Evolutionary conservation across 2,888 invertebrate genomes (phyloP), one percentile per base, ranked within the genome.

Genomic region (Chaitophorus viminalis): DNA sequence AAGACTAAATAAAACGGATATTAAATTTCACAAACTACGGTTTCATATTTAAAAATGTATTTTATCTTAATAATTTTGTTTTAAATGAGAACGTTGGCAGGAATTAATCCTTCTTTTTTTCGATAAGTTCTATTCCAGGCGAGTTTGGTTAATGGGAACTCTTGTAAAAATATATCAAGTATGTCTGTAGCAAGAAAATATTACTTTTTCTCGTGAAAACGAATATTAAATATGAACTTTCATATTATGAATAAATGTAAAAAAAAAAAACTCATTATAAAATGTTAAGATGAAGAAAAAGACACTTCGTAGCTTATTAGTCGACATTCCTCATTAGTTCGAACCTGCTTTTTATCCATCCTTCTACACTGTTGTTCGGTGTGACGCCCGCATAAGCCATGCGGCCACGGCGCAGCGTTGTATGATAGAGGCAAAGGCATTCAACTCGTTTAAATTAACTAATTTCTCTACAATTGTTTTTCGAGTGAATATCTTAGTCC

Each of bases 391-490:
- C 36, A 65, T 65, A 36, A 75, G 21, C 72, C 33, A 36, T 68
- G 21, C 25, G 36, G 39, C 74, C 36, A 18, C 29, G 3, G 68
- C 11, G 25, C 8, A 14, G 36, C 46, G 14, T 5, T 3, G 4
- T 6, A 25, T 18, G 65, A 17, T 14, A 21, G 72, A 11, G 25
- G 82, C 83, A 39, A 60, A 75, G 65, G 74, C 83, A 65, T 84
- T 70, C 70, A 78, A 86, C 85, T 87, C 79, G 72, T 87, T 87
- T 79, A 79, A 86, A 86, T 79, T 78, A 86, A 86, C 86, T 79
- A 74, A 87, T 87, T 87, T 87, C 86, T 39, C 86, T 36, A 60
- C 86, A 74, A 87, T 87, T 81, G 79, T 87, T 87, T 78, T 79
- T 60, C 72, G 36, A 46, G 85, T 52, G 85, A 86, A 78, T 78